Base-by-base conservation (phyloP, 35 echinoderm and acorn worm genomes). In the Holothuria glaberrima region DNA sequence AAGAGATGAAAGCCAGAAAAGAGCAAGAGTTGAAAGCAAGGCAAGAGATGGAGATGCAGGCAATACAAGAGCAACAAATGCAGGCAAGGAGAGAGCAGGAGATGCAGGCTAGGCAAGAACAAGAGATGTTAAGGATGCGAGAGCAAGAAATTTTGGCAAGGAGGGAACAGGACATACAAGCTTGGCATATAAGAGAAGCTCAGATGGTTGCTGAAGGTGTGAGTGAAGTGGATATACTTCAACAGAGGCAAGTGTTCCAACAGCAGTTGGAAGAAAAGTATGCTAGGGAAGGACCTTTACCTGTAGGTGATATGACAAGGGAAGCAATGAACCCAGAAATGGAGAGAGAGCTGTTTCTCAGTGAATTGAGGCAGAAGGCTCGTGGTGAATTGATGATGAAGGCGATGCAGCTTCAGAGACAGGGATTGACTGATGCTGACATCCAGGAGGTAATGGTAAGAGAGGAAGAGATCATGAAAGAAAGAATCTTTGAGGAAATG, bases 161-260 rank as follows among this genome's bases (percentile, higher is more conserved):
- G 17, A 78, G 27, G 38, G 74, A 78, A 35, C 74, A 78, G 14
- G 74, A 78, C 6, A 48, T 78, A 78, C 74, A 78, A 78, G 74
- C n/a, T 10, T 78, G 74, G 74, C 46, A 48, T 27, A 41, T 24
- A 5, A 78, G 74, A 78, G 74, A 78, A 21, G 50, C 44, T 48
- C 38, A 78, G 7, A 48, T 78, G 74, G 9, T 52, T 24, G 44
- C 38, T 9, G 7, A 78, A n/a, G 74, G 74, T 30, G 41, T 78
- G 21, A 78, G 74, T 17, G 74, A 78, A 50, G n/a, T 48, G 12
- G 74, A 78, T 18, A n/a, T 78, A 41, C 74, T 78, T 5, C 74
- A 48, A 22, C 36, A 78, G 44, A 78, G 74, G 10, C 74, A 78
- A 0, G 21, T 78, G 44, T 78, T 78, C 50, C 74, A 78, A 35